A percentile compares a stretch with the other conserved stretches of the same genome.
phyloP scores from a whole-genome alignment of 2,797 vertebrate genomes.

The Phoebastria nigripes region DNA sequence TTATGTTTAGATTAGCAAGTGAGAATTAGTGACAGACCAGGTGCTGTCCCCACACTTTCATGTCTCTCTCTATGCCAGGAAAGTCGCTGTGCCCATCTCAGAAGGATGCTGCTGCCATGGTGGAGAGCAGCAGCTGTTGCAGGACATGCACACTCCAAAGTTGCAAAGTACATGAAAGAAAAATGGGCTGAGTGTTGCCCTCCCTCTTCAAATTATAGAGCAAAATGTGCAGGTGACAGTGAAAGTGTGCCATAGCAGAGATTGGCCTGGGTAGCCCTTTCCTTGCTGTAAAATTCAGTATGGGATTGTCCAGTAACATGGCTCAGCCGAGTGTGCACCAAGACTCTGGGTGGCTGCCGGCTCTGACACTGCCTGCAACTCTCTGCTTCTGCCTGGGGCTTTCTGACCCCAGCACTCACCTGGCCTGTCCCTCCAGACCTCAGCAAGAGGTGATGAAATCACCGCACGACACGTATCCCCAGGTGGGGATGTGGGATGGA shows the following conservation, averaged over 20 bases:
- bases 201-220: background rate
- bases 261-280: background rate
- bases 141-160: background rate
- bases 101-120: background rate
- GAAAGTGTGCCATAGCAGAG: background rate
- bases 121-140: background rate
- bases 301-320: background rate
- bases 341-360: background rate
- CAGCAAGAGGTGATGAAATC: background rate
- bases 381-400: background rate
- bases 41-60: background rate
- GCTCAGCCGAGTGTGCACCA: accelerated
- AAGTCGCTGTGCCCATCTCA: accelerated
- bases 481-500: background rate
- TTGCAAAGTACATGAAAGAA: background rate
- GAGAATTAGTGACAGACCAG: background rate
- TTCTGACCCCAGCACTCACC: background rate
- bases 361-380: accelerated
- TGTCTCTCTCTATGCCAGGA: background rate
- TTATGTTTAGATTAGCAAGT: background rate
- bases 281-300: background rate
- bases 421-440: background rate
- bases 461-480: accelerated
- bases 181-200: background rate
- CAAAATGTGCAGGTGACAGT: background rate